These are phyloP conservation scores for Eurystomus gularis DNA, from an alignment of 2,113 vertebrate genomes.

Conservation along the genomic window DNA sequence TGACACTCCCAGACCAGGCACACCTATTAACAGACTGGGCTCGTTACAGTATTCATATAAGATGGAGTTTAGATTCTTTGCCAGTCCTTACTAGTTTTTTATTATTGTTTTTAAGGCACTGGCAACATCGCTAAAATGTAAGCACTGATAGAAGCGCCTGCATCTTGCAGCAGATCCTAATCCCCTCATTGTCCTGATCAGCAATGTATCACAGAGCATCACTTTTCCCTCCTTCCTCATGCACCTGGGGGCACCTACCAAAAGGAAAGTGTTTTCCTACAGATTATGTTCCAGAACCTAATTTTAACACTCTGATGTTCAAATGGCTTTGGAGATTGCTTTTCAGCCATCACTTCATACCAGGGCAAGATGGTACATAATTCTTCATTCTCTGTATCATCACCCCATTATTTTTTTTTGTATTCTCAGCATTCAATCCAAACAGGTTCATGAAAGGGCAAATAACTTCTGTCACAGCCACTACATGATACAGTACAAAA, in stretches of 20 bases:
- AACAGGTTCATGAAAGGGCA: background rate
- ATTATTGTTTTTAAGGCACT: background rate
- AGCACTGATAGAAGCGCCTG: background rate
- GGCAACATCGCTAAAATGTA: background rate
- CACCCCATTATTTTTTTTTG: background rate
- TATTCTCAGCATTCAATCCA: constrained; percentile 4
- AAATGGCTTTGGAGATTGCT: background rate
- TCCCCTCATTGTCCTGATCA: background rate
- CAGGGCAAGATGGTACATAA: background rate
- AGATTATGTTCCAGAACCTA: background rate
- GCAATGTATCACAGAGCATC: background rate
- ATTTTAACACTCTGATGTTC: background rate
- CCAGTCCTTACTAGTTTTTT: background rate
- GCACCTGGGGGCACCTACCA: background rate
- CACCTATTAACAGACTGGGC: background rate
- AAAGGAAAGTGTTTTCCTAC: background rate
- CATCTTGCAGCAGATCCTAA: background rate
- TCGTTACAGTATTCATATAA: background rate
- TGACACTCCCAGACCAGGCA: background rate
- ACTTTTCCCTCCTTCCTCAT: background rate
- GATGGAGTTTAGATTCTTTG: background rate
- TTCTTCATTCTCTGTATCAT: background rate
- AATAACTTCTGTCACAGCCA: constrained; percentile 13
- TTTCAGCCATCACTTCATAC: background rate
- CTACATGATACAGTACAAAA: background rate